Conservation (phyloP, 2,113 vertebrate species). For the human (Homo sapiens) region DNA sequence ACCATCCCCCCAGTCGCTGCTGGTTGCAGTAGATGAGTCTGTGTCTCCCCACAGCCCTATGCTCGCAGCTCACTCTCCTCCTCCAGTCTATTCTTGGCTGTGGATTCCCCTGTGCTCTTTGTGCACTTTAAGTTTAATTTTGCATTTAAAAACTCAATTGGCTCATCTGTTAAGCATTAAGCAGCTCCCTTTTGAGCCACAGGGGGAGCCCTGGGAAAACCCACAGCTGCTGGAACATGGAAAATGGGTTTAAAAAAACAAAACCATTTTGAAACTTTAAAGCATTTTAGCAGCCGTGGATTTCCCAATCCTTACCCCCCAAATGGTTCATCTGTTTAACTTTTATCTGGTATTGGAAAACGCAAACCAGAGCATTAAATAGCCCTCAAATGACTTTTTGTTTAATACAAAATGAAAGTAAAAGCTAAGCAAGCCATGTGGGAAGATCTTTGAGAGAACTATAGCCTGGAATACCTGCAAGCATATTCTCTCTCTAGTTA, state of each 20-base stretch:
- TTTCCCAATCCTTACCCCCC: conserved; percentile 73
- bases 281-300: conserved; percentile 77
- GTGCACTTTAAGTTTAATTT: conserved; percentile 81
- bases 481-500: neutral
- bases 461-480: conserved; percentile 53
- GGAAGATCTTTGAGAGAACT: conserved; percentile 56
- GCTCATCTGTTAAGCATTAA: conserved; percentile 82
- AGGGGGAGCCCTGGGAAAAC: conserved; percentile 81
- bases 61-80: neutral
- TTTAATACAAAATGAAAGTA: conserved; percentile 76
- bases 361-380: conserved; percentile 74
- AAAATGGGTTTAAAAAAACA: conserved; percentile 79
- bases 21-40: neutral
- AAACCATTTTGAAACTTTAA: conserved; percentile 77
- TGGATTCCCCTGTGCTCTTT: conserved; percentile 74
- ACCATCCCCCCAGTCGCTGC: neutral
- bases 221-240: conserved; percentile 79
- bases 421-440: conserved; percentile 64
- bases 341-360: conserved; percentile 79
- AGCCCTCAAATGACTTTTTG: conserved; percentile 77
- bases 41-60: neutral
- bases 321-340: conserved; percentile 80
- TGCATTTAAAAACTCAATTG: conserved; percentile 82
- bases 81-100: conserved; percentile 63
- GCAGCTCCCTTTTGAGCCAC: conserved; percentile 81